These are phyloP conservation scores for Aplysina aerophoba DNA, from an alignment of 37 sponge, comb jelly and placozoan genomes.

Conservation along the genomic window DNA sequence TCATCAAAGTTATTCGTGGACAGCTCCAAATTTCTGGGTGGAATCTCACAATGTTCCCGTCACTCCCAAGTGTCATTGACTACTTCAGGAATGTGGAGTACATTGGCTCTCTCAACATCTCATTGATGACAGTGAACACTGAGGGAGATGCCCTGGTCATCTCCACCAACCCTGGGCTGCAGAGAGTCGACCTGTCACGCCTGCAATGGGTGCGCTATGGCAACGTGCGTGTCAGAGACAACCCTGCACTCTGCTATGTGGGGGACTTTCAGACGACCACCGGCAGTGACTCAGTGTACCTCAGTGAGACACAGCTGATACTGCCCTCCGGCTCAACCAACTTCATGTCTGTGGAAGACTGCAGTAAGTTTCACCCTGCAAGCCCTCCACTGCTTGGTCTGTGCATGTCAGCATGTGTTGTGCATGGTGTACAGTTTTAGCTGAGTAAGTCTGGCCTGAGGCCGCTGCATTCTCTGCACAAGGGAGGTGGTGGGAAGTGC, in stretches of 20 bases:
- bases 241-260: slow-evolving; percentile 23
- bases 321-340: too few species aligned
- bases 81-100: slow-evolving; percentile 37
- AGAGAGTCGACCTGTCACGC: slow-evolving; percentile 14
- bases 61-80: slow-evolving; percentile 15
- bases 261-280: slow-evolving; percentile 22
- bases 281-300: too few species aligned
- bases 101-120: background rate
- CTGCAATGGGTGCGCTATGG: background rate
- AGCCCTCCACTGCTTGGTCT: too few species aligned
- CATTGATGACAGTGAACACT: background rate
- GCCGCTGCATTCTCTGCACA: too few species aligned
- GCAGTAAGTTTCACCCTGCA: too few species aligned
- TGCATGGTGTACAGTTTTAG: too few species aligned
- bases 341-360: too few species aligned
- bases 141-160: slow-evolving; percentile 13
- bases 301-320: too few species aligned
- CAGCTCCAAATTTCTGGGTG: background rate
- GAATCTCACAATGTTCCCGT: background rate
- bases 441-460: too few species aligned
- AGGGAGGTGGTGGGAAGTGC: too few species aligned
- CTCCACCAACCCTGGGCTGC: background rate
- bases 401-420: too few species aligned
- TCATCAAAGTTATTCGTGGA: slow-evolving; percentile 31
- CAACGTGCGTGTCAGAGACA: background rate